phyloP scores from a whole-genome alignment of 1,140 invertebrate genomes.

The Heterodera carotae region DNA sequence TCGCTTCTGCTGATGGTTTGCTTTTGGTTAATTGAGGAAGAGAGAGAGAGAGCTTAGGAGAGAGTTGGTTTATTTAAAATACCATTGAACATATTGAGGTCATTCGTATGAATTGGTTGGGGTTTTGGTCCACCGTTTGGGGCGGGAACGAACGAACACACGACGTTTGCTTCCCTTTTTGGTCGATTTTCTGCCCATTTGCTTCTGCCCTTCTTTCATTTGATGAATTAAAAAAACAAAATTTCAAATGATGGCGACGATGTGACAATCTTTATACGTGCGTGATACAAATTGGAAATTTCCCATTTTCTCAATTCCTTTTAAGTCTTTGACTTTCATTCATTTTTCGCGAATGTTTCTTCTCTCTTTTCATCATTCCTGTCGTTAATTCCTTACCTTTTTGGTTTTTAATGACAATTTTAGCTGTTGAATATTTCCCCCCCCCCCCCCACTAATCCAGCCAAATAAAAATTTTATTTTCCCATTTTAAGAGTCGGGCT shows the following conservation, averaged over 20 bases:
- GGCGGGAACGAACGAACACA: not conserved
- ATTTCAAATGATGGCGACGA: not conserved
- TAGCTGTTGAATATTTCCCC: no score
- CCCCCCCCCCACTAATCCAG: no score
- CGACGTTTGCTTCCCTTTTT: not conserved
- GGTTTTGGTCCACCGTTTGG: not conserved
- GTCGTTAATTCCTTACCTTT: not conserved
- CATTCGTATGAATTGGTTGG: not conserved
- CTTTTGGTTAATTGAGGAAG: not conserved
- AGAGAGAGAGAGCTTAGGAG: not conserved
- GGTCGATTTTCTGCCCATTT: conserved; percentile 3
- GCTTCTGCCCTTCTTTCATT: not conserved
- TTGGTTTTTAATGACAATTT: no score
- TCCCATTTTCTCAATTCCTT: not conserved
- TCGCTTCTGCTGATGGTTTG: not conserved
- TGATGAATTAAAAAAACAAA: conserved; percentile 1
- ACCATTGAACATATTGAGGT: not conserved
- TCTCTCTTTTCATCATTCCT: not conserved
- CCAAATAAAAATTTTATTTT: no score
- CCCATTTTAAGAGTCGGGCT: no score
- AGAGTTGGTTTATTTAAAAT: not conserved
- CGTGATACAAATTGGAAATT: conserved; percentile 2
- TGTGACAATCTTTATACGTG: not conserved
- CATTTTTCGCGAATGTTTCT: conserved; percentile 19
- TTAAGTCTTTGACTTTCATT: not conserved